These are phyloP conservation scores for Sminthurides aquaticus DNA, from an alignment of 2,888 invertebrate genomes.

Conservation along the genomic window DNA sequence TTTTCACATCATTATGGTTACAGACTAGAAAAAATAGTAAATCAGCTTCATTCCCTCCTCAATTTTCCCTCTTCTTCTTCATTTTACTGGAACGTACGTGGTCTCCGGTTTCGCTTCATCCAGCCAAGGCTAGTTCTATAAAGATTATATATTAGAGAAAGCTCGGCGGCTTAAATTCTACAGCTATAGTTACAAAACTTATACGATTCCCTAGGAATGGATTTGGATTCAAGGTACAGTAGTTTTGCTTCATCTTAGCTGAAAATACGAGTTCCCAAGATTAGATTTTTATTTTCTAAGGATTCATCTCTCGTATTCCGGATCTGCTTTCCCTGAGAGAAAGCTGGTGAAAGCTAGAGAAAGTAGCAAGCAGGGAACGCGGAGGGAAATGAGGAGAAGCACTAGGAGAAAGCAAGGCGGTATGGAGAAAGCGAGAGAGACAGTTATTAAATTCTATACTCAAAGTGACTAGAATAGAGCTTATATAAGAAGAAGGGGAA, in stretches of 20 bases:
- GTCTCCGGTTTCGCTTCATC: no score
- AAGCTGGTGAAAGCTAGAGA: not conserved
- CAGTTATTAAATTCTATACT: not conserved
- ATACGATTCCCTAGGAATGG: no score
- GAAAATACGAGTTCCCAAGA: no score
- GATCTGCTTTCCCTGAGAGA: not conserved
- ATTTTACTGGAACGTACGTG: not conserved
- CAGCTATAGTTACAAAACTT: no score
- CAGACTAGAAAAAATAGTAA: no score
- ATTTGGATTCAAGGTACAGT: no score
- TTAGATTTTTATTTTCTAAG: not conserved
- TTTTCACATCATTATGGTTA: no score
- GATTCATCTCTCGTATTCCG: not conserved
- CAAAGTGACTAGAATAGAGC: not conserved
- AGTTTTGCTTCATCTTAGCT: no score
- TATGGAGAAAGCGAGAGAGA: not conserved
- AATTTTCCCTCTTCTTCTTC: not conserved
- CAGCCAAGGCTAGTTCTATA: no score
- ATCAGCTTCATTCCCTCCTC: not conserved
- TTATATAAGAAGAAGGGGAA: not conserved
- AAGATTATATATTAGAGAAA: no score
- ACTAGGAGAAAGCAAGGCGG: not conserved
- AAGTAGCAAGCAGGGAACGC: not conserved
- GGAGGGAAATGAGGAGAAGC: not conserved
- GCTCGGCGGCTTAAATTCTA: no score